Percentiles rank a stretch among this genome's conserved stretches.
Conservation (phyloP, 2,888 invertebrate species). For the Disparrhopalites patrizii region DNA sequence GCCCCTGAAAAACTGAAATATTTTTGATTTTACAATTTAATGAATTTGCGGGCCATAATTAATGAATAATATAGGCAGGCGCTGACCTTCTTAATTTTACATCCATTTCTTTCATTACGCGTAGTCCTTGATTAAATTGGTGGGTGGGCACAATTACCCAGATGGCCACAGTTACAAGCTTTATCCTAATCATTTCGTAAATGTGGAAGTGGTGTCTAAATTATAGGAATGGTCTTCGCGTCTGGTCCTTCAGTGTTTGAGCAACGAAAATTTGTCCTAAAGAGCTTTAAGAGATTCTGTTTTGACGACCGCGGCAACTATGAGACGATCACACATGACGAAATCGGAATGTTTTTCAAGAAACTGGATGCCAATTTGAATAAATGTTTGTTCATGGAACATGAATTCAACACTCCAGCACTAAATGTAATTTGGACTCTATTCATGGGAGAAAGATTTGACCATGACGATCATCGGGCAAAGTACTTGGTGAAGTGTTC, state of each 20-base stretch:
- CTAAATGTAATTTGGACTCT: not conserved
- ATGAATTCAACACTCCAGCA: not conserved
- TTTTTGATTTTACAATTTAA: too few species aligned
- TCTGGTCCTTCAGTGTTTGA: not conserved
- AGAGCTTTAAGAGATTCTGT: not conserved
- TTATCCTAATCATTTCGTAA: not conserved
- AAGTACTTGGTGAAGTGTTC: not conserved
- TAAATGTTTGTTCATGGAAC: not conserved
- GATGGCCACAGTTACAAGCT: too few species aligned
- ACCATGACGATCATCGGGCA: not conserved
- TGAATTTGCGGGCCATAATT: too few species aligned
- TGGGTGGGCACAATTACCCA: too few species aligned
- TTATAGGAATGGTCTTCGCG: not conserved
- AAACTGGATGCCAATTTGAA: not conserved
- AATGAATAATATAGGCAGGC: too few species aligned
- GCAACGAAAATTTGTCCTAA: not conserved
- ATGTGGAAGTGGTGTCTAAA: not conserved
- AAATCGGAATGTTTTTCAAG: not conserved
- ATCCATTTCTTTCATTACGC: too few species aligned
- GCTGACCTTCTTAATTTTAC: too few species aligned
- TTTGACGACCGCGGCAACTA: not conserved
- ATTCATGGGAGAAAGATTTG: not conserved
- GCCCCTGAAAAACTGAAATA: too few species aligned
- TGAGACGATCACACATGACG: not conserved
- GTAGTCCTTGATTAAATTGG: too few species aligned